Conservation (phyloP, 2,888 invertebrate genomes). For the Ceraclea dissimilis region DNA sequence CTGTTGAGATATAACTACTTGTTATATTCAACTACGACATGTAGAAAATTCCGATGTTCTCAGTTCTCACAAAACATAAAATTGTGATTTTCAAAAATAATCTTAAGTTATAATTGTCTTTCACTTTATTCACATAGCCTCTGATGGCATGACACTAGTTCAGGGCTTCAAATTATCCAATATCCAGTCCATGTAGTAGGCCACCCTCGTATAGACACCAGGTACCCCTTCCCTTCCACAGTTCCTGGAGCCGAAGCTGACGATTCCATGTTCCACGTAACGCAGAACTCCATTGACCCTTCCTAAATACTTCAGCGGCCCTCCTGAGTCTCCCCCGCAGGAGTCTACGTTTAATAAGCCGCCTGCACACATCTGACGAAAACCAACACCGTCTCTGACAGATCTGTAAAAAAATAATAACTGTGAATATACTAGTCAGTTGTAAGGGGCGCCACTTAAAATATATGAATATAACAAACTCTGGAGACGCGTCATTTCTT, state of each 20-base stretch:
- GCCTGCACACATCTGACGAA: conserved; percentile 48
- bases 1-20: too few species aligned
- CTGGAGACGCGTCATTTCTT: conserved; percentile 37
- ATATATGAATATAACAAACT: too few species aligned
- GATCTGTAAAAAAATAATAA: conserved; percentile 41
- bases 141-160: too few species aligned
- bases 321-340: conserved; percentile 58
- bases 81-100: too few species aligned
- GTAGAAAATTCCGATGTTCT: too few species aligned
- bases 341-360: conserved; percentile 50
- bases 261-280: conserved; percentile 48
- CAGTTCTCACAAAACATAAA: too few species aligned
- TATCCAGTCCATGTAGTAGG: conserved; percentile 54
- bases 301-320: conserved; percentile 49
- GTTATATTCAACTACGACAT: too few species aligned
- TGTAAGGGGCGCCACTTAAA: too few species aligned
- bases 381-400: conserved; percentile 5
- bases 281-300: conserved; percentile 31
- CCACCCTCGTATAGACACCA: conserved; percentile 56
- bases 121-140: too few species aligned
- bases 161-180: conserved; percentile 33
- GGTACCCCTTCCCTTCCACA: conserved; percentile 55
- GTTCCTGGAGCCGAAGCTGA: conserved; percentile 55
- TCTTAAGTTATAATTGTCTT: too few species aligned
- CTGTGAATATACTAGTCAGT: too few species aligned